These are phyloP conservation scores for Neotoma lepida DNA, from an alignment of 2,113 vertebrate species.

Conservation along the genomic window DNA sequence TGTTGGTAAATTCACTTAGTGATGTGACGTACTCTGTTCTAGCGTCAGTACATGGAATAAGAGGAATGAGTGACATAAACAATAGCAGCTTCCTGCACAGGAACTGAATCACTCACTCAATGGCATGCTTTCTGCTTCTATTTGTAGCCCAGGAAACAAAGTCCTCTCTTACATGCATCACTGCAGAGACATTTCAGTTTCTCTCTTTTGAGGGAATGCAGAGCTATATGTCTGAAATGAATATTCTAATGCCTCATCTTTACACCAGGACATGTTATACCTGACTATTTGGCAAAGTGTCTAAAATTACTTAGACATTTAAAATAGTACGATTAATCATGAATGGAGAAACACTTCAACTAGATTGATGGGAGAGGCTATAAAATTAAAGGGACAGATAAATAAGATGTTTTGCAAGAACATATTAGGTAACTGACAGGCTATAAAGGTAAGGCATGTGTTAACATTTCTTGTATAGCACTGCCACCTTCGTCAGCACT, in stretches of 20 bases:
- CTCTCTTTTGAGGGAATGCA: not conserved
- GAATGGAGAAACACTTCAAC: not conserved
- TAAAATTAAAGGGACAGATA: slow-evolving; percentile 11
- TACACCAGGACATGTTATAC: not conserved
- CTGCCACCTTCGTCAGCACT: not conserved
- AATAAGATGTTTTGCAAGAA: slow-evolving; percentile 20
- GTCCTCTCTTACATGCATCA: slow-evolving; percentile 29
- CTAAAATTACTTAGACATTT: slow-evolving; percentile 47
- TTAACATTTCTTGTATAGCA: slow-evolving; percentile 22
- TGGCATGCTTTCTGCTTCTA: not conserved
- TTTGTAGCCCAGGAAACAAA: slow-evolving; percentile 35
- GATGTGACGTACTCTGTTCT: not conserved
- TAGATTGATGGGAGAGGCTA: slow-evolving; percentile 5
- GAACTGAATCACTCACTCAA: slow-evolving; percentile 18
- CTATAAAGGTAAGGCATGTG: not conserved
- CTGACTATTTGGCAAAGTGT: not conserved
- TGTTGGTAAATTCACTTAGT: not conserved
- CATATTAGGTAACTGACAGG: not conserved
- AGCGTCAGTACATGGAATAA: not conserved
- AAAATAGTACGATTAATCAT: slow-evolving; percentile 36
- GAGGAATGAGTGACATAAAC: not conserved
- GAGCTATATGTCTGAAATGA: not conserved
- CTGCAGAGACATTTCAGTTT: slow-evolving; percentile 33
- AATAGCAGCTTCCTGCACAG: slow-evolving; percentile 21
- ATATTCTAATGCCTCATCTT: not conserved